Evolutionary conservation across 2,888 invertebrate species (phyloP).

Genomic region (Tiliacea aurago): DNA sequence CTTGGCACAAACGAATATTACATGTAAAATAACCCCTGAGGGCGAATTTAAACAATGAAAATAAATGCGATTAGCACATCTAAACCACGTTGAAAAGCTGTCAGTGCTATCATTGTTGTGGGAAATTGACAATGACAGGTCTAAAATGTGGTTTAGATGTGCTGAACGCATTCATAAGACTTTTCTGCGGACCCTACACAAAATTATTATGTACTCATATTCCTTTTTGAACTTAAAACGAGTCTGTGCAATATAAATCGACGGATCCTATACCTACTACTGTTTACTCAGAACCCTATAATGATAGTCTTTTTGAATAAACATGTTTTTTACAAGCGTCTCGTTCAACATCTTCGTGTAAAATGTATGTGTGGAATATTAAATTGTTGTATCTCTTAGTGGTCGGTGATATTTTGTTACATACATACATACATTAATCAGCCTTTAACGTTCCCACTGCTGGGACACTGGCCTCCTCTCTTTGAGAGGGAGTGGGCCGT

Average conservation of each 20-base stretch:
- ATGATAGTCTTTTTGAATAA: slow-evolving; percentile 56
- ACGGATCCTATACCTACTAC: slow-evolving; percentile 67
- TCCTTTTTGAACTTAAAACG: slow-evolving; percentile 74
- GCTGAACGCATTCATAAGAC: neutral
- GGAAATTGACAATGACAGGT: neutral
- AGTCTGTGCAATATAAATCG: slow-evolving; percentile 73
- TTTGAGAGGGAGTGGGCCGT: too few relatives aligned
- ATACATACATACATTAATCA: too few relatives aligned
- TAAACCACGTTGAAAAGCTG: neutral
- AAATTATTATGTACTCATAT: slow-evolving; percentile 71
- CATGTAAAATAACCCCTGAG: neutral
- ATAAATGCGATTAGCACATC: neutral
- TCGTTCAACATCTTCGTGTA: slow-evolving; percentile 11
- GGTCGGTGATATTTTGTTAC: neutral
- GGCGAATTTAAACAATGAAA: neutral
- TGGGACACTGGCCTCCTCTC: too few relatives aligned
- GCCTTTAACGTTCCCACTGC: too few relatives aligned
- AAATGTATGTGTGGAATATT: slow-evolving; percentile 21
- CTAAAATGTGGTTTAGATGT: neutral
- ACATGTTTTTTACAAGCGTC: slow-evolving; percentile 41
- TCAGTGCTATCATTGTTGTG: neutral
- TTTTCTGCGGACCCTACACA: slow-evolving; percentile 69
- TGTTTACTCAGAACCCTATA: slow-evolving; percentile 67
- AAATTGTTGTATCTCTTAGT: slow-evolving; percentile 6
- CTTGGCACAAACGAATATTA: neutral